These are phyloP conservation scores for Drosophila multiciliata DNA, from an alignment of 2,888 invertebrate genomes.

Conservation along the genomic window DNA sequence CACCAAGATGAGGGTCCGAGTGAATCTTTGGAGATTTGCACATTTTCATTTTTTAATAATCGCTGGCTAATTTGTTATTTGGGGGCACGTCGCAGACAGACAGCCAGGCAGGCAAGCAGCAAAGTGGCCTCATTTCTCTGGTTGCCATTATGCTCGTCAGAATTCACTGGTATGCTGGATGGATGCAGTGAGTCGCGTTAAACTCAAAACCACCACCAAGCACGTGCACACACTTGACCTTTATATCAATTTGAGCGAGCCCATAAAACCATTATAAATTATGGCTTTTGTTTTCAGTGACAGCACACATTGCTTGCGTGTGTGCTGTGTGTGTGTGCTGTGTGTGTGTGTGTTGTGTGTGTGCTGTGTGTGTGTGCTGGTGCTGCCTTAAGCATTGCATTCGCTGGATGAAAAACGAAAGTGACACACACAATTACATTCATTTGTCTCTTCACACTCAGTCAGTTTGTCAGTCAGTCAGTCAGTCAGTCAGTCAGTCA, in stretches of 20 bases:
- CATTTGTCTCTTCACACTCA: slow-evolving; percentile 53
- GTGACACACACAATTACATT: slow-evolving; percentile 65
- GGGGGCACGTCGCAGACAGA: slow-evolving; percentile 30
- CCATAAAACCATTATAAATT: slow-evolving; percentile 65
- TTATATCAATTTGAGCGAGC: slow-evolving; percentile 70
- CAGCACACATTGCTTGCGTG: slow-evolving; percentile 26
- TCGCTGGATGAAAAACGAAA: slow-evolving; percentile 48
- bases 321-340: not conserved
- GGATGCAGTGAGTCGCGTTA: not conserved
- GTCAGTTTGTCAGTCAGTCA: slow-evolving; percentile 21
- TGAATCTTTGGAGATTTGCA: slow-evolving; percentile 83
- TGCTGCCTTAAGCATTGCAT: slow-evolving; percentile 19
- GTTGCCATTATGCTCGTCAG: slow-evolving; percentile 19
- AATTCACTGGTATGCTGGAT: slow-evolving; percentile 20
- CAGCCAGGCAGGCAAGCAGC: not conserved
- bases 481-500: slow-evolving; percentile 32
- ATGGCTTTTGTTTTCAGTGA: slow-evolving; percentile 47
- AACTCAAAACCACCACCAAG: slow-evolving; percentile 14
- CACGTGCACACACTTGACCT: slow-evolving; percentile 67
- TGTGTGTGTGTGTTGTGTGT: not conserved
- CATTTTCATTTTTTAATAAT: slow-evolving; percentile 51
- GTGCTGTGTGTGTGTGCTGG: not conserved
- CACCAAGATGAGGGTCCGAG: slow-evolving; percentile 98
- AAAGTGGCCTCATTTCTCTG: slow-evolving; percentile 34
- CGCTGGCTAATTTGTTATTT: not conserved